Evolutionary conservation across 2,113 vertebrate genomes (phyloP).

Genomic region (Calcarius ornatus): DNA sequence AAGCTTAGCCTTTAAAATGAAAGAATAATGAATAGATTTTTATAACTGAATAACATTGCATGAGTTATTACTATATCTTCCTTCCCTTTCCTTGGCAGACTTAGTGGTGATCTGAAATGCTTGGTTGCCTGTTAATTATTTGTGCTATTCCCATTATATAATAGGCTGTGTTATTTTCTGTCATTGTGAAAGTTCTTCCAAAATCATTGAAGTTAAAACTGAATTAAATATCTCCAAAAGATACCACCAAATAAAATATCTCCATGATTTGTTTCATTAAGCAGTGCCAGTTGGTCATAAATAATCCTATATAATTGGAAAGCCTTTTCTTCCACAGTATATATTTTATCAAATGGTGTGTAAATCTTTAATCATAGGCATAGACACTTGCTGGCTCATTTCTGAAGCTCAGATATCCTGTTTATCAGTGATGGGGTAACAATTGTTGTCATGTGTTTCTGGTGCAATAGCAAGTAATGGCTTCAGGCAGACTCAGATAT

Average conservation of each 20-base stretch:
- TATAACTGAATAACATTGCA: neutral
- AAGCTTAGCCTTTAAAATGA: neutral
- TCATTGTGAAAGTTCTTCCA: slow-evolving; percentile 12
- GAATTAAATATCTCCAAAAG: neutral
- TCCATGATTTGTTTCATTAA: slow-evolving; percentile 17
- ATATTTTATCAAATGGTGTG: neutral
- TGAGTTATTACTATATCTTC: slow-evolving; percentile 18
- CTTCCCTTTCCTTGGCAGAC: neutral
- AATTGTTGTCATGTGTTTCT: neutral
- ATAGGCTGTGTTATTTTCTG: slow-evolving; percentile 18
- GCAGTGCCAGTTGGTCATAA: neutral
- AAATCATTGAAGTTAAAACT: slow-evolving; percentile 17
- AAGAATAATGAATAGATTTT: slow-evolving; percentile 21
- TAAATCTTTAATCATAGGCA: neutral
- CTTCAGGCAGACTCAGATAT: neutral
- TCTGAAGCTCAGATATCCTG: neutral
- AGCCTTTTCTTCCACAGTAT: neutral
- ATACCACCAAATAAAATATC: neutral
- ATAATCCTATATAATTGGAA: neutral
- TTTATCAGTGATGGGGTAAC: neutral
- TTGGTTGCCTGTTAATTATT: slow-evolving; percentile 53
- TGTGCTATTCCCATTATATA: slow-evolving; percentile 17
- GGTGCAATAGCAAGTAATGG: neutral
- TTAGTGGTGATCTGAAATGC: slow-evolving; percentile 17
- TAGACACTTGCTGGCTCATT: neutral